Conservation (phyloP, 92 coral and sea anemone genomes). For the Palythoa grandis region DNA sequence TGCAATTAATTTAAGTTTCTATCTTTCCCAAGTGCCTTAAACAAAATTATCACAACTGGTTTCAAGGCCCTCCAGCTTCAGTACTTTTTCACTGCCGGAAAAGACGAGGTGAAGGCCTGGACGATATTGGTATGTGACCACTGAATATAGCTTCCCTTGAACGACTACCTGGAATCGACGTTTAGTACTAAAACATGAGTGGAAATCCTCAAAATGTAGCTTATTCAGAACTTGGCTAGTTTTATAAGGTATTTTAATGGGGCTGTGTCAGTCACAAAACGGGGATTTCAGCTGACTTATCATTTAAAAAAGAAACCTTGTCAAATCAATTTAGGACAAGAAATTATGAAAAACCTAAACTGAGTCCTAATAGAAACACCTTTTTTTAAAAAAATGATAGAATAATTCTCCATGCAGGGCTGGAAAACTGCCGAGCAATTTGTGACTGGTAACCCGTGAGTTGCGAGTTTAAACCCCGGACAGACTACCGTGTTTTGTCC, state of each 20-base stretch:
- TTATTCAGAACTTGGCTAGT: neutral
- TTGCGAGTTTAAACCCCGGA: too few relatives aligned
- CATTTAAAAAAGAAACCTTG: too few relatives aligned
- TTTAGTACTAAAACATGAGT: neutral
- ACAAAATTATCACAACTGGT: slow-evolving; percentile 92
- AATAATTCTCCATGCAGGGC: too few relatives aligned
- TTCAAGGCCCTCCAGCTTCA: slow-evolving; percentile 95
- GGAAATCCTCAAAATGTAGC: neutral
- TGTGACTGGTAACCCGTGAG: too few relatives aligned
- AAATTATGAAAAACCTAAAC: too few relatives aligned
- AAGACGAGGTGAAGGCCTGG: slow-evolving; percentile 99
- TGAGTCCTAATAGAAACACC: too few relatives aligned
- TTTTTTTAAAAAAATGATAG: too few relatives aligned
- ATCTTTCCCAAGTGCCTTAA: slow-evolving; percentile 70
- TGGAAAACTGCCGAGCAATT: too few relatives aligned
- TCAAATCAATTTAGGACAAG: too few relatives aligned
- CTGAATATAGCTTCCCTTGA: neutral
- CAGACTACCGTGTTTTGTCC: too few relatives aligned
- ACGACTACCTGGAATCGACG: neutral
- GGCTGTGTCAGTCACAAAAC: neutral
- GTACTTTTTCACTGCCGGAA: slow-evolving; percentile 97
- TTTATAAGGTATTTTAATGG: neutral
- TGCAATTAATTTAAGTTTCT: neutral
- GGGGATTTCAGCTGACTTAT: too few relatives aligned
- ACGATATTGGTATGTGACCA: slow-evolving; percentile 71